A percentile compares a stretch with the other conserved stretches of the same genome.
Evolutionary conservation across 1,140 invertebrate species (phyloP).

Genomic region (Apis dorsata): DNA sequence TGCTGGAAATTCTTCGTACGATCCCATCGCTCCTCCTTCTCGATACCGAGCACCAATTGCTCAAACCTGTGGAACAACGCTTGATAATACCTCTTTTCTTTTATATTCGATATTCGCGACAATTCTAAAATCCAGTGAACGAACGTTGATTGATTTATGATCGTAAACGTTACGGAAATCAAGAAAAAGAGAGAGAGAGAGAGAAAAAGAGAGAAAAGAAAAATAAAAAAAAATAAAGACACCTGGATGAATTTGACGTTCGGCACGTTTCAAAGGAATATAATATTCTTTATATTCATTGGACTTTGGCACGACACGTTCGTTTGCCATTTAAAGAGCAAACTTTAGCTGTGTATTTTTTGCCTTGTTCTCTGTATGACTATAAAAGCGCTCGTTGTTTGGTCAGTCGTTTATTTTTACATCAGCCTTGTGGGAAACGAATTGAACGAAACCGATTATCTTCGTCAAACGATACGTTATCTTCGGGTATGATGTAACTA

Average conservation of each 20-base stretch:
- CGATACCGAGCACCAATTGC: not conserved
- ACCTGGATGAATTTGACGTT: not conserved
- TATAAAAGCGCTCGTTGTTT: conserved; percentile 14
- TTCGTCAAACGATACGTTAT: not conserved
- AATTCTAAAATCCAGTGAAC: not conserved
- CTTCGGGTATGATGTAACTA: not conserved
- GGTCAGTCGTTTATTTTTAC: conserved; percentile 26
- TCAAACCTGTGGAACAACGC: conserved; percentile 32
- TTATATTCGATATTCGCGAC: not conserved
- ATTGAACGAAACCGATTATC: not conserved
- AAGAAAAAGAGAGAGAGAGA: no score
- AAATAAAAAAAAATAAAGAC: not conserved
- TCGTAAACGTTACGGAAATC: not conserved
- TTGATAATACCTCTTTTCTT: not conserved
- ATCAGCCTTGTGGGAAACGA: not conserved
- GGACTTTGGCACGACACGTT: conserved; percentile 21
- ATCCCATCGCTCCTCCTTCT: conserved; percentile 49
- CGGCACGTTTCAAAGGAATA: not conserved
- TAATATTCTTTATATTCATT: conserved; percentile 17
- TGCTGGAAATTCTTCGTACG: not conserved
- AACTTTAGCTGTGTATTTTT: conserved; percentile 35
- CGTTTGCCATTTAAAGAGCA: conserved; percentile 41
- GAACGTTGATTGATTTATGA: no score
- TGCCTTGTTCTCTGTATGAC: not conserved
- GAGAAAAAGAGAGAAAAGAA: no score